phyloP scores from a whole-genome alignment of 1,140 invertebrate species.

The Anadara kagoshimensis region DNA sequence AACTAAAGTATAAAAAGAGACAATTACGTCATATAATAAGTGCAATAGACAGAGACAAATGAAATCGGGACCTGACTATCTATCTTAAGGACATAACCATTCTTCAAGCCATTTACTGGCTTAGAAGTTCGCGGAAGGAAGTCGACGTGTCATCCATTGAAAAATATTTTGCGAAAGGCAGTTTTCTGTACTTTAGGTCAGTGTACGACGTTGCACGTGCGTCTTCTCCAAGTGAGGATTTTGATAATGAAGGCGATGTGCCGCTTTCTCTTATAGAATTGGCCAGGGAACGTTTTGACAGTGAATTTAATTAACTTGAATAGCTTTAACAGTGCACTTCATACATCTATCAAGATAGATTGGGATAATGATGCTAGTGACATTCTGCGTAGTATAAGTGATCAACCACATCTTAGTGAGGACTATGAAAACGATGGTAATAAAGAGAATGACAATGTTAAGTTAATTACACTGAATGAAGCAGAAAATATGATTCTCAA shows the following conservation, averaged over 20 bases:
- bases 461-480: too few species aligned
- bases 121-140: conserved; percentile 6
- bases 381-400: too few species aligned
- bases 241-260: background rate
- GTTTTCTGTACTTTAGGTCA: background rate
- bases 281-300: background rate
- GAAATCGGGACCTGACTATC: too few species aligned
- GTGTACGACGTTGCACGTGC: background rate
- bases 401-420: background rate
- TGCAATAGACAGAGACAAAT: too few species aligned
- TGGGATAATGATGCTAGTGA: background rate
- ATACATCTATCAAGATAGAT: background rate
- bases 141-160: background rate
- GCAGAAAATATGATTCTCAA: too few species aligned
- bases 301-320: background rate
- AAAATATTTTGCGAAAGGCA: conserved; percentile 8
- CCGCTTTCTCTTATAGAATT: background rate
- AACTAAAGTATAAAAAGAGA: too few species aligned
- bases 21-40: too few species aligned
- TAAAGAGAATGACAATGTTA: background rate
- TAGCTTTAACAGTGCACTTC: background rate
- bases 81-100: conserved; percentile 16
- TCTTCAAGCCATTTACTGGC: conserved; percentile 21
- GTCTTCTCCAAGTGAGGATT: too few species aligned
- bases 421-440: background rate